Evolutionary conservation across 2,113 vertebrate species (phyloP), one percentile per base, ranked within the genome.

Genomic region (Synchiropus splendidus): DNA sequence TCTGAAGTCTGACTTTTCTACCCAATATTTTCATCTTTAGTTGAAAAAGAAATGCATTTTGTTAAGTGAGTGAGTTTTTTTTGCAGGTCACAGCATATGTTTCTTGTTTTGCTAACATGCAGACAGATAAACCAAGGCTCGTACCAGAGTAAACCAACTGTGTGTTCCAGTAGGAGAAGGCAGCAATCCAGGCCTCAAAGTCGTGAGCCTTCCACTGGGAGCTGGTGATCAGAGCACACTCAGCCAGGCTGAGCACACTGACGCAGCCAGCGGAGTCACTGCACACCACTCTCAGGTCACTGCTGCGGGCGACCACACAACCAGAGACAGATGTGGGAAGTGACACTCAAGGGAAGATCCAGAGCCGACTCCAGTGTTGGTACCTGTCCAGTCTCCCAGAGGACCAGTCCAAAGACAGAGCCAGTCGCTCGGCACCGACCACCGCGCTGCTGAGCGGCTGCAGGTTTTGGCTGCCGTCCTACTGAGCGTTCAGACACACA

Each of bases 171-270:
- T 92, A 94, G 65, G 93, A 86, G 67, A 99, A 99, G 21, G 94
- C 94, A 10, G 92, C 82, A 21, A 94, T 86, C 95, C 95, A 99
- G 48, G 95, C 92, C 65, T 99, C 94, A 31, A 90, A 98, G 39
- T 79, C 78, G 4, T 99, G 95, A 9, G 88, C 94, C 45, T 90
- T 88, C 94, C 94, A 98, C 30, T 89, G 84, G 10, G 72, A 80
- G 56, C 82, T 33, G 0, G 67, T 12, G 0, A 57, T 78, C 31
- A 91, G 67, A 12, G 70, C 36, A 0, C 83, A 61, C 45, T 86
- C 84, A 2, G 63, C 78, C 54, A 91, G 37, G 10, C 74, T 69
- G 36, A 92, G 56, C 13, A 92, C 81, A 4, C 81, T 89, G 14
- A 97, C 54, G 42, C 81, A 84, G 10, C 95, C 95, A 2, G 71